Conservation (phyloP, 2,797 vertebrate genomes). For the Acrocephalus scirpaceus region DNA sequence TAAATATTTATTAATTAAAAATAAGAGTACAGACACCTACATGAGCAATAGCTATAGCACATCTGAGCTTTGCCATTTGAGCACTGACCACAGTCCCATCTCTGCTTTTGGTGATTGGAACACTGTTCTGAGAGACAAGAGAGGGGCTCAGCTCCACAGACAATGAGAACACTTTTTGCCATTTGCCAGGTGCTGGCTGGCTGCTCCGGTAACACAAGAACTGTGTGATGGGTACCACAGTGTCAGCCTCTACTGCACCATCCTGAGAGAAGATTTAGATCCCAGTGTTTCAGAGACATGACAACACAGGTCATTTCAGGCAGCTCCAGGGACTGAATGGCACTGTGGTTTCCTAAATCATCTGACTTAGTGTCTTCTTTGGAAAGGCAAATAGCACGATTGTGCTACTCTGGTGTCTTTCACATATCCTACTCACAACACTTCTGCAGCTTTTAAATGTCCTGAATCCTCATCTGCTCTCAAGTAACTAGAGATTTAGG, state of each 20-base stretch:
- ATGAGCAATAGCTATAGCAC: background rate
- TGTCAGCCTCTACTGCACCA: background rate
- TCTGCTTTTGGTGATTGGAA: background rate
- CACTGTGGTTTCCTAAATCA: background rate
- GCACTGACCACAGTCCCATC: background rate
- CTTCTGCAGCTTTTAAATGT: background rate
- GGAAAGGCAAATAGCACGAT: background rate
- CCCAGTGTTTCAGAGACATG: background rate
- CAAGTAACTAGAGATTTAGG: background rate
- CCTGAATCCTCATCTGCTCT: background rate
- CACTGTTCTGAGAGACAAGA: background rate
- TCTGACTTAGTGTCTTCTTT: background rate
- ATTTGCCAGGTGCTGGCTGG: background rate
- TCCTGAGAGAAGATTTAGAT: background rate
- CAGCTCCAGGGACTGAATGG: background rate
- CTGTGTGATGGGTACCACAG: rapidly evolving
- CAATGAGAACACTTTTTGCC: background rate
- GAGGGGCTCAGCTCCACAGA: background rate
- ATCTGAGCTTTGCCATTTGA: background rate
- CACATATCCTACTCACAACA: background rate
- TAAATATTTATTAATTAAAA: background rate
- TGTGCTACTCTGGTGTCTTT: background rate
- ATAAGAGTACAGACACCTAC: background rate
- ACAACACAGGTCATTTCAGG: background rate
- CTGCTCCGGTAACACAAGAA: background rate